A percentile compares a stretch with the other conserved stretches of the same genome.
Evolutionary conservation across 2,797 vertebrate species (phyloP).

Genomic region (Threskiornis aethiopicus): DNA sequence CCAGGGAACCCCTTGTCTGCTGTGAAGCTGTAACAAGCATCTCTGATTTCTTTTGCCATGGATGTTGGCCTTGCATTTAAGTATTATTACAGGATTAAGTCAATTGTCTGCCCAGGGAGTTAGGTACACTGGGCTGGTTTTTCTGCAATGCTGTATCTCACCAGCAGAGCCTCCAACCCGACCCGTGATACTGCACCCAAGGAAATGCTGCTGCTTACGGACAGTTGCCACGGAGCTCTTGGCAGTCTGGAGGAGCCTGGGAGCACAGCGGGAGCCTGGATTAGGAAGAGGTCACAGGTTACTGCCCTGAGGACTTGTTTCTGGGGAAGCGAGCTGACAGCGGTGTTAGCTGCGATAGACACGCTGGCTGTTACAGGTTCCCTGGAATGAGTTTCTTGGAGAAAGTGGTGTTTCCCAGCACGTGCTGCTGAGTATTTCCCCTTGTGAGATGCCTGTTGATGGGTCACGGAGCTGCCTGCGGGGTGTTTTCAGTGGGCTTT

Average conservation of each 20-base stretch:
- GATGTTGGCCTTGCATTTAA: background rate
- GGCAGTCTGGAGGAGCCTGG: background rate
- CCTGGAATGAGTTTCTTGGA: background rate
- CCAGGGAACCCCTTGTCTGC: background rate
- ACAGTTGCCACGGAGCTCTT: background rate
- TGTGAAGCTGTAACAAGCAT: background rate
- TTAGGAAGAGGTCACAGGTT: background rate
- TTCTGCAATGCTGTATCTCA: background rate
- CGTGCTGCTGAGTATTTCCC: background rate
- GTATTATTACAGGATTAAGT: background rate
- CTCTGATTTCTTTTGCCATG: background rate
- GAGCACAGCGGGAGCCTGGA: background rate
- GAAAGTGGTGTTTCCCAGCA: background rate
- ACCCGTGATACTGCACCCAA: background rate
- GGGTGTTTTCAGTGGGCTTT: background rate
- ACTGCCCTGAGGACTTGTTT: background rate
- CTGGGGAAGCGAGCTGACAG: background rate
- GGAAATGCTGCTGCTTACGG: background rate
- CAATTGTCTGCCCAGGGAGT: background rate
- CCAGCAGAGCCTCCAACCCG: background rate
- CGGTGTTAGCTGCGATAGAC: background rate
- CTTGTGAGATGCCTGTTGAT: background rate
- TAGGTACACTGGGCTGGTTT: background rate
- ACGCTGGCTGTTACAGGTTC: rapidly evolving
- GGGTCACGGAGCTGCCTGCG: background rate